Conservation (phyloP, 2,797 vertebrate species). For the Prionace glauca region DNA sequence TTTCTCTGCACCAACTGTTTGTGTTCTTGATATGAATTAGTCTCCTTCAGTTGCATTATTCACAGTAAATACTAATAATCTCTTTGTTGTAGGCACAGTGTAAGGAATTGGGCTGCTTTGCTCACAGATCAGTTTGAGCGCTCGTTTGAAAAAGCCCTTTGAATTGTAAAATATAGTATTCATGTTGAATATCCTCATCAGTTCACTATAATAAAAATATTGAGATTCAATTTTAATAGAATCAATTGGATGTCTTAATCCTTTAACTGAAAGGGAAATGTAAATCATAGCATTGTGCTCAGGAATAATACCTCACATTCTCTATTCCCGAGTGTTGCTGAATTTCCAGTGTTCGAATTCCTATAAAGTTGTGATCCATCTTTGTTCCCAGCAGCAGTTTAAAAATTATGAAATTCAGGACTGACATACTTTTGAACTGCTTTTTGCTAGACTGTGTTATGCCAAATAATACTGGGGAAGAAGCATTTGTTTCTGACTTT, state of each 20-base stretch:
- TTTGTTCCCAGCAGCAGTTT: not conserved
- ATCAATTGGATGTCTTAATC: not conserved
- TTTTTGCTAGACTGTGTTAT: not conserved
- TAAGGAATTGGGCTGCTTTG: not conserved
- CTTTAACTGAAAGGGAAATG: not conserved
- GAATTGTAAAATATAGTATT: not conserved
- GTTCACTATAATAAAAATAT: not conserved
- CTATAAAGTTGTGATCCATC: not conserved
- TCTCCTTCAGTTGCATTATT: not conserved
- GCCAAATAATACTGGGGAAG: not conserved
- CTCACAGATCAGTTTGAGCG: not conserved
- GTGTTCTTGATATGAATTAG: not conserved
- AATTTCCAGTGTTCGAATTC: not conserved
- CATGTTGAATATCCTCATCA: not conserved
- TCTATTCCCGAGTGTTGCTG: not conserved
- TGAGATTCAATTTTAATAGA: not conserved
- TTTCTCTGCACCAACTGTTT: not conserved
- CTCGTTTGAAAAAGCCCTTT: not conserved
- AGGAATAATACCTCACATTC: not conserved
- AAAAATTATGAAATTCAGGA: not conserved
- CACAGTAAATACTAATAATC: not conserved
- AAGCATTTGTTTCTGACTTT: not conserved
- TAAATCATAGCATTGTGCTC: not conserved
- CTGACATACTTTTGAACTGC: not conserved
- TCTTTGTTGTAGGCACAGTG: not conserved